Percentiles rank a stretch among this genome's conserved stretches.
Evolutionary conservation across 1,140 invertebrate species (phyloP).

Genomic region (Euura lappo): DNA sequence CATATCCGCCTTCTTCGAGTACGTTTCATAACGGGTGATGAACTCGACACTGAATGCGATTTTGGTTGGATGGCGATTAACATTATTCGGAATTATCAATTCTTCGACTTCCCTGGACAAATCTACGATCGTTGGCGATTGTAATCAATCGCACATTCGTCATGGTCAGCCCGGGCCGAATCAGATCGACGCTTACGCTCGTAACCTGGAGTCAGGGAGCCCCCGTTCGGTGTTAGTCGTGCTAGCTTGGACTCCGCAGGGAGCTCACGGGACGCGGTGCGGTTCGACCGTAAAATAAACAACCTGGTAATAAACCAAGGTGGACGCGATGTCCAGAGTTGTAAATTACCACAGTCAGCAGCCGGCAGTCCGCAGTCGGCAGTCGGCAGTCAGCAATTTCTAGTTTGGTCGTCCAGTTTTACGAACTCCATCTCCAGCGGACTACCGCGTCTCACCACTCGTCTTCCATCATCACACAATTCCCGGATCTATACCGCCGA

Average conservation of each 20-base stretch:
- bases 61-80: too few species aligned
- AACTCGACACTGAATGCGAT: too few species aligned
- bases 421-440: constrained; percentile 22
- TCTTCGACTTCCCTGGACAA: not conserved
- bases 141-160: constrained; percentile 14
- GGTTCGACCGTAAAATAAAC: constrained; percentile 52
- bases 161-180: constrained; percentile 7
- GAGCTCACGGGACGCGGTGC: constrained; percentile 16
- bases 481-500: constrained; percentile 46
- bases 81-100: too few species aligned
- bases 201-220: constrained; percentile 24
- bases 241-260: not conserved
- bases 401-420: constrained; percentile 36
- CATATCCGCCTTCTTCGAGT: constrained; percentile 23
- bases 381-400: constrained; percentile 39
- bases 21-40: too few species aligned
- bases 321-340: constrained; percentile 48
- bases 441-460: constrained; percentile 29
- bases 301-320: constrained; percentile 54
- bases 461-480: constrained; percentile 26
- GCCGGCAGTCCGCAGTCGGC: constrained; percentile 41
- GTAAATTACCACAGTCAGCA: constrained; percentile 48
- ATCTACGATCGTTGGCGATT: constrained; percentile 22
- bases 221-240: constrained; percentile 3
- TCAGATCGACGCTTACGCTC: constrained; percentile 26